Conservation (phyloP, 2,113 vertebrate species). For the Chaetodon auriga region DNA sequence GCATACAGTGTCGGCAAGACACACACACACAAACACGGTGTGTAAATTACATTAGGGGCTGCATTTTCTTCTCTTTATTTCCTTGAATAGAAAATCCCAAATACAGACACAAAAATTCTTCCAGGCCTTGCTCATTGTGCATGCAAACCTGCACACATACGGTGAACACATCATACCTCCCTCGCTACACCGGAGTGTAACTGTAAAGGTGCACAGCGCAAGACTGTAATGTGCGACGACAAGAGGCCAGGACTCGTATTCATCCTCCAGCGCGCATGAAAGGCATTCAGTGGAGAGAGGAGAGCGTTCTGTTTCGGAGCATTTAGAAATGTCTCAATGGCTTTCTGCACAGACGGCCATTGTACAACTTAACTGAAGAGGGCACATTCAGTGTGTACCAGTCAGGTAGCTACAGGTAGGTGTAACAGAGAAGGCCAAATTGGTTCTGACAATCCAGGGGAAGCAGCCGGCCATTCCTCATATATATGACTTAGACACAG, state of each 20-base stretch:
- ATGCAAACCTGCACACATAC: background rate
- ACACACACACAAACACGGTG: background rate
- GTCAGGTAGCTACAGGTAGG: slow-evolving; percentile 42
- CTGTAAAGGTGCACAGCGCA: background rate
- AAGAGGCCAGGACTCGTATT: slow-evolving; percentile 38
- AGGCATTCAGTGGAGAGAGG: slow-evolving; percentile 6
- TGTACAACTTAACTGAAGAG: slow-evolving; percentile 32
- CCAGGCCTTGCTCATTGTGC: background rate
- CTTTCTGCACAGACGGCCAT: slow-evolving; percentile 22
- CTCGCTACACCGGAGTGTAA: background rate
- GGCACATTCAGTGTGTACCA: slow-evolving; percentile 45
- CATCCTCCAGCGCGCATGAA: slow-evolving; percentile 21
- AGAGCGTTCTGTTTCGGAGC: slow-evolving; percentile 12
- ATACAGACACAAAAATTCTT: background rate
- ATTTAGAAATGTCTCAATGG: slow-evolving; percentile 52
- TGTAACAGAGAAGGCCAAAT: slow-evolving; percentile 35
- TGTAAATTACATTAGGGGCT: slow-evolving; percentile 1
- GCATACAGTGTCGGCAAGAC: background rate
- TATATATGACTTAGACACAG: background rate
- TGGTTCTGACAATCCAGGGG: slow-evolving; percentile 33
- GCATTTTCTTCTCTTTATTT: background rate
- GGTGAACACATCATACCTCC: background rate
- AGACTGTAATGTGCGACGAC: slow-evolving; percentile 40
- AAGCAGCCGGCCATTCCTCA: background rate
- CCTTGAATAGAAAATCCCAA: background rate